Base-by-base conservation (phyloP, 1,140 invertebrate species). In the Daktulosphaira vitifoliae region DNA sequence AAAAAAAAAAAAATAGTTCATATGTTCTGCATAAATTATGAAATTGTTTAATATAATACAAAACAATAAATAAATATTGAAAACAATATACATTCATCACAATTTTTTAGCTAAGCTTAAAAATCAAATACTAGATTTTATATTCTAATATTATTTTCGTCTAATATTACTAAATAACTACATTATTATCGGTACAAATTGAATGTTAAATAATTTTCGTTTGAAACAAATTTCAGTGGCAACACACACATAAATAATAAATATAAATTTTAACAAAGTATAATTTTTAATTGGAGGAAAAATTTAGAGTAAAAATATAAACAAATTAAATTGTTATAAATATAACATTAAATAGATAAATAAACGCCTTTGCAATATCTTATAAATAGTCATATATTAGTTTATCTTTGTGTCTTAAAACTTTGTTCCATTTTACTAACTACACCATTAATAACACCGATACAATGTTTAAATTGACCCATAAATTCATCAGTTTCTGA, bases 371-470 rank as follows among this genome's bases (percentile, higher is more conserved):
- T n/a, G n/a, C n/a, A n/a, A n/a, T n/a, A n/a, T n/a, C n/a, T n/a
- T 33, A 33, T 33, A 49, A 16, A 37, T 20, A 56, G 13, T 39
- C 25, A 18, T 3, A 26, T 56, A 25, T 46, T 8, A 44, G 42
- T 18, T 62, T 62, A 62, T 62, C 42, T 62, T 22, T 62, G 56
- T 8, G 56, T 26, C 42, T 46, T 62, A 46, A 62, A 62, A 46
- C 56, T 62, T 33, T 62, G 25, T 62, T 62, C 56, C 56, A 62
- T 62, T 62, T 62, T 62, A 29, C 39, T 62, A 6, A 62, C 42
- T 20, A 62, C 56, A 11, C 56, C 56, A 62, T 62, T 62, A 8
- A 62, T 62, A 16, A 62, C 56, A 29, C 56, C 56, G 20, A 62
- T 62, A 6, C 56, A 62, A 62, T 62, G 56, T 62, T 62, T 62